These are phyloP conservation scores for Manis pentadactyla DNA, from an alignment of 2,797 vertebrate species.

Conservation along the genomic window DNA sequence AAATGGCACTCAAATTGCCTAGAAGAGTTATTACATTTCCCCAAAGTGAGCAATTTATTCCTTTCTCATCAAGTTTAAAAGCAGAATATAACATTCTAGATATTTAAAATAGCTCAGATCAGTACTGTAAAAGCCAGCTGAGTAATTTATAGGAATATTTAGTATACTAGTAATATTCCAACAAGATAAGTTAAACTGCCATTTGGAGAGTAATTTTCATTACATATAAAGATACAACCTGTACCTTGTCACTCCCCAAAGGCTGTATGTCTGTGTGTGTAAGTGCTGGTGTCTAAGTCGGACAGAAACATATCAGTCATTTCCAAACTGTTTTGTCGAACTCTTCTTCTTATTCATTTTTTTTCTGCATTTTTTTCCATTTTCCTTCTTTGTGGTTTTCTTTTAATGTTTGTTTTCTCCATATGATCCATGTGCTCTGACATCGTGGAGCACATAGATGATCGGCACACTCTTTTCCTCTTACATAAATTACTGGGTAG, in stretches of 20 bases:
- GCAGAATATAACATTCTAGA: conserved; percentile 6
- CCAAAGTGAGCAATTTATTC: conserved; percentile 53
- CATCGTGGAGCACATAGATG: not conserved
- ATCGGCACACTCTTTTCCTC: not conserved
- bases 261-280: not conserved
- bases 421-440: not conserved
- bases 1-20: conserved; percentile 50
- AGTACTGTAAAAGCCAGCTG: conserved; percentile 47
- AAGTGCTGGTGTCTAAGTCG: not conserved
- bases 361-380: not conserved
- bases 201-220: conserved; percentile 25
- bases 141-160: conserved; percentile 61
- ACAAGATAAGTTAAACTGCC: conserved; percentile 17
- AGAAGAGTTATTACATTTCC: conserved; percentile 62
- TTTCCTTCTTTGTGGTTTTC: not conserved
- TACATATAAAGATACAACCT: conserved; percentile 30
- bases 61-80: conserved; percentile 64
- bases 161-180: conserved; percentile 40
- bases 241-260: not conserved
- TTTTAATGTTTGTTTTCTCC: not conserved
- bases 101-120: conserved; percentile 39
- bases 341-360: conserved; percentile 27
- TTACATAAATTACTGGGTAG: not conserved
- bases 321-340: conserved; percentile 10
- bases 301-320: not conserved